Conservation (phyloP, 2,888 invertebrate species). For the Pseudococcus longispinus region DNA sequence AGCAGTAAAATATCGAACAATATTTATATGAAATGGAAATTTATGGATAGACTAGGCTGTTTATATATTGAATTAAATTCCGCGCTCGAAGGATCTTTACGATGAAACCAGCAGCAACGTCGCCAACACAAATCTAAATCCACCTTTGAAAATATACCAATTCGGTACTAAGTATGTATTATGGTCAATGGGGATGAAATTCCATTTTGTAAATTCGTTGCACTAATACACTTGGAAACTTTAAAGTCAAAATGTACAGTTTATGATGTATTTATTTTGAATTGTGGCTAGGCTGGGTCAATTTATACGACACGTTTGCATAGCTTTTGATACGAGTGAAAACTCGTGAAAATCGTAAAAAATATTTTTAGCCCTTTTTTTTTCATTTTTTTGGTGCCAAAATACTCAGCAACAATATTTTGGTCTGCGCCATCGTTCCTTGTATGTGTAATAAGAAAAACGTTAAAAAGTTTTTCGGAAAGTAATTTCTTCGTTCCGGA, state of each 20-base stretch:
- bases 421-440: background rate
- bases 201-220: background rate
- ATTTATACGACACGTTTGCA: background rate
- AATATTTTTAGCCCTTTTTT: background rate
- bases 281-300: background rate
- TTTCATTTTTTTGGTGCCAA: background rate
- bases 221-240: too few relatives aligned
- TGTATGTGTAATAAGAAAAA: background rate
- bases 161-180: background rate
- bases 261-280: background rate
- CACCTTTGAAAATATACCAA: background rate
- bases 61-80: background rate
- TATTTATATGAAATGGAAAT: conserved; percentile 30
- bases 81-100: background rate
- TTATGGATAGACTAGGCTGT: conserved; percentile 11
- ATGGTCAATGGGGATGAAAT: background rate
- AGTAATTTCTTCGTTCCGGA: background rate
- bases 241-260: background rate
- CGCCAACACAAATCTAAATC: background rate
- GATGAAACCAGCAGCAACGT: background rate
- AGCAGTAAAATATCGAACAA: conserved; percentile 35
- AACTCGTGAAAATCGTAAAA: background rate
- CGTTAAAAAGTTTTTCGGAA: background rate
- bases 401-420: background rate
- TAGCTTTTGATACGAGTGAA: background rate